These are phyloP conservation scores for Melanotaenia nigrans DNA, from an alignment of 2,797 vertebrate genomes.

Conservation along the genomic window DNA sequence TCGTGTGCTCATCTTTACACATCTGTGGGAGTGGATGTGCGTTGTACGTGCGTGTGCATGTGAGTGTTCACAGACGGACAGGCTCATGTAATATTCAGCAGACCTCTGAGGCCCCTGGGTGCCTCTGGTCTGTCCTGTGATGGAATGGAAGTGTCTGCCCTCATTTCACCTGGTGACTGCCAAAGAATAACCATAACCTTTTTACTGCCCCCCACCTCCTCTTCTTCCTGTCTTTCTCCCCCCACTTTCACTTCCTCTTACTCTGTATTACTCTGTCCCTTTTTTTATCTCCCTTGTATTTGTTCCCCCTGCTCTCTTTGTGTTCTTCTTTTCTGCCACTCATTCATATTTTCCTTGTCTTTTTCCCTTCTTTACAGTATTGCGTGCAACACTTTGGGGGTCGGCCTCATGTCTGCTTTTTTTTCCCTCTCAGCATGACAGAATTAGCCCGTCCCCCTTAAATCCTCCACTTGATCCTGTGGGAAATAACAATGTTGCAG, in stretches of 20 bases:
- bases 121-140: slow-evolving; percentile 48
- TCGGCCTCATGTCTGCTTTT: slow-evolving; percentile 21
- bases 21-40: slow-evolving; percentile 1
- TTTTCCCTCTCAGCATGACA: slow-evolving; percentile 47
- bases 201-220: slow-evolving; percentile 22
- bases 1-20: slow-evolving; percentile 9
- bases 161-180: slow-evolving; percentile 58
- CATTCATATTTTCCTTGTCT: slow-evolving; percentile 3
- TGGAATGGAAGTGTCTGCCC: slow-evolving; percentile 67
- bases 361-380: background rate
- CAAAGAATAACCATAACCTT: slow-evolving; percentile 50
- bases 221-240: background rate
- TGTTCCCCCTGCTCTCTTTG: slow-evolving; percentile 21
- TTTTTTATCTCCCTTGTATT: slow-evolving; percentile 30
- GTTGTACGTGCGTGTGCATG: slow-evolving; percentile 3
- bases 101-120: slow-evolving; percentile 45
- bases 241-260: slow-evolving; percentile 28
- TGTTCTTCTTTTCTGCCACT: slow-evolving; percentile 10
- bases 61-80: slow-evolving; percentile 36
- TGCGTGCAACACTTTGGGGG: background rate
- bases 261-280: slow-evolving; percentile 21
- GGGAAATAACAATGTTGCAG: slow-evolving; percentile 71
- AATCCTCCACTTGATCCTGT: slow-evolving; percentile 60
- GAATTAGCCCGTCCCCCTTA: slow-evolving; percentile 61
- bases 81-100: slow-evolving; percentile 77